Evolutionary conservation across 2,888 invertebrate genomes (phyloP), one percentile per base, ranked within the genome.

Genomic region (Agrotis exclamationis): DNA sequence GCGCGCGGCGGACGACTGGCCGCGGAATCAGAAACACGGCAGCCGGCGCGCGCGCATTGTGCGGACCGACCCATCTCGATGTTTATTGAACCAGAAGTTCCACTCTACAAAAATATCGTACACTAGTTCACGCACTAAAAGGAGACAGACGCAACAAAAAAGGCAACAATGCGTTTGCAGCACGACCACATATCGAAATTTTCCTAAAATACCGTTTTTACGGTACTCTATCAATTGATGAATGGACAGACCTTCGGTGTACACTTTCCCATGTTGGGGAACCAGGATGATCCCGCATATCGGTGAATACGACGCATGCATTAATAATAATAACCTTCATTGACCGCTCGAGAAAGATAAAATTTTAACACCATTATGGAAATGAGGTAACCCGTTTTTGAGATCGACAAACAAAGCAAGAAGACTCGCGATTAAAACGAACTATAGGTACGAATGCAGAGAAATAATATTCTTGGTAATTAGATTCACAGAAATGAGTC

Each of bases 311-410:
- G 53, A 45, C 70, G 65, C 65, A 75, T 79, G 68, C 71, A 73
- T 74, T 62, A 76, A 63, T 56, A 65, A 81, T 72, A 74, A 48
- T 83, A 73, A 86, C 84, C 80, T 83, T 77, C 72, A 74, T 63
- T 76, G 86, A 85, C 86, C 80, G 86, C 67, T 62, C 66, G 65
- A 67, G 67, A 74, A 75, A 77, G 81, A 85, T 82, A 81, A 79
- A 58, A 78, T 65, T 67, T 76, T 63, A 79, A 79, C 76, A 70
- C 63, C 51, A 71, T 62, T 80, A 80, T 74, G 68, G 73, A 84
- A 85, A 85, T 80, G 70, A 79, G 85, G 87, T 85, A 81, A 86
- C 80, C 79, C 64, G 75, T 74, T 85, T 84, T 75, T 63, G 39
- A 28, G 50, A 63, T 33, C 16, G 57, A 57, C 14, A 71, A 76